Conservation (phyloP, 2,113 vertebrate species). For the Montifringilla adamsi region DNA sequence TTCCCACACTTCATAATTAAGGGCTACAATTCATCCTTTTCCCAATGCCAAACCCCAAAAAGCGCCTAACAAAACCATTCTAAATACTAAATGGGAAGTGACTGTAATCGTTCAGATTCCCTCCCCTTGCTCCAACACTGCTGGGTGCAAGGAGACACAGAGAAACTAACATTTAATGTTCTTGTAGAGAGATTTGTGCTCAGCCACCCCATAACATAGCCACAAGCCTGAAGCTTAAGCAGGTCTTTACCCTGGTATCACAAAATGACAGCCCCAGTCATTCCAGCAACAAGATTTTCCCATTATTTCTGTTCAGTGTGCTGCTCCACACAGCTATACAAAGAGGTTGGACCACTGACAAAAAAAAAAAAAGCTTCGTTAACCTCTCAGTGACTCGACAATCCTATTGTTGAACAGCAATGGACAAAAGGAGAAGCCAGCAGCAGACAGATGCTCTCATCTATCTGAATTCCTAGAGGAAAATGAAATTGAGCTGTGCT, state of each 20-base stretch:
- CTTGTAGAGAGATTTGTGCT: neutral
- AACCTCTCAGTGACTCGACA: slow-evolving; percentile 35
- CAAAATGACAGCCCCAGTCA: neutral
- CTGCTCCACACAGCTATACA: slow-evolving; percentile 7
- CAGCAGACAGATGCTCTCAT: neutral
- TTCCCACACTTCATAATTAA: slow-evolving; percentile 8
- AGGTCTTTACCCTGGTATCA: neutral
- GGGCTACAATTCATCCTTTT: slow-evolving; percentile 7
- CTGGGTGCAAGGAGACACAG: neutral
- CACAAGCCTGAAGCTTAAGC: neutral
- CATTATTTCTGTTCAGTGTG: slow-evolving; percentile 54
- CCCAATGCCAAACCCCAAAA: slow-evolving; percentile 13
- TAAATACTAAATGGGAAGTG: neutral
- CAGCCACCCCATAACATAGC: rapidly evolving
- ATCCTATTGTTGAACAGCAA: slow-evolving; percentile 9
- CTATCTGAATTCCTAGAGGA: neutral
- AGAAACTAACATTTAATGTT: neutral
- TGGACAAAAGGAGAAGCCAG: neutral
- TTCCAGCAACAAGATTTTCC: neutral
- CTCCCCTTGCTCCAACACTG: neutral
- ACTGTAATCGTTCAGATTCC: rapidly evolving
- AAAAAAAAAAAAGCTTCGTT: neutral
- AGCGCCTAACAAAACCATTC: neutral
- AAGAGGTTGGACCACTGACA: slow-evolving; percentile 42
- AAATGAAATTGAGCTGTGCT: neutral